Evolutionary conservation across 30 jellyfish, hydroid and myxozoan genomes (phyloP), one percentile per base, ranked within the genome.

Genomic region (Aurelia sp.): DNA sequence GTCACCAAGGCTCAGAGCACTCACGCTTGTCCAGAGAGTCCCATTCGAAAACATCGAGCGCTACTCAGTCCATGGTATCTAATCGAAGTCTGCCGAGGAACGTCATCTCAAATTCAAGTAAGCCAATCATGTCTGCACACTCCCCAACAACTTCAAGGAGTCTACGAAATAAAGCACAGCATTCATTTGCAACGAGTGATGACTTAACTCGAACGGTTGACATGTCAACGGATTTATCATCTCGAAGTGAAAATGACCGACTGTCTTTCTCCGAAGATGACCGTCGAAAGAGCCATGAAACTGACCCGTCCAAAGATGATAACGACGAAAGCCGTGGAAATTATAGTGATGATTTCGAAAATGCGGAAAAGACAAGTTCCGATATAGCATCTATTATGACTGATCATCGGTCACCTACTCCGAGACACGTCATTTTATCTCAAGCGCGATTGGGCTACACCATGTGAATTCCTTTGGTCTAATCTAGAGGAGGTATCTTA

Each of bases 81-180:
- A 27, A n/a, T 15, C 12, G 47, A 72, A 72, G 70, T 72, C 69
- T 13, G 40, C 12, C 37, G 11, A 47, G 71, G 22, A 80, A 80
- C 19, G 27, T 12, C 7, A 37, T 37, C 10, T 82, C 91, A 7
- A 81, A 70, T 48, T 16, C 66, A 19, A 82, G 76, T 31, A 82
- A 70, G 23, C 91, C 91, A 11, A 62, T 68, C 18, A 52, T 63
- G 13, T 82, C 91, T 9, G 85, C 73, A 3, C 85, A 82, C 71
- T 82, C 91, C 17, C 91, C 91, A 33, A 82, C 91, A 15, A 40
- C 91, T 21, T 82, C 91, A 68, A 82, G 91, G 41, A 82, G 91
- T 41, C 85, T 66, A 3, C 62, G 85, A 55, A 82, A 81, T 52
- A 82, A 82, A 27, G 78, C 58, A 4, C 33, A 73, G 50, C 63